Evolutionary conservation across 2,113 vertebrate species (phyloP), one percentile per base, ranked within the genome.

Genomic region (Dunckerocampus dactyliophorus): DNA sequence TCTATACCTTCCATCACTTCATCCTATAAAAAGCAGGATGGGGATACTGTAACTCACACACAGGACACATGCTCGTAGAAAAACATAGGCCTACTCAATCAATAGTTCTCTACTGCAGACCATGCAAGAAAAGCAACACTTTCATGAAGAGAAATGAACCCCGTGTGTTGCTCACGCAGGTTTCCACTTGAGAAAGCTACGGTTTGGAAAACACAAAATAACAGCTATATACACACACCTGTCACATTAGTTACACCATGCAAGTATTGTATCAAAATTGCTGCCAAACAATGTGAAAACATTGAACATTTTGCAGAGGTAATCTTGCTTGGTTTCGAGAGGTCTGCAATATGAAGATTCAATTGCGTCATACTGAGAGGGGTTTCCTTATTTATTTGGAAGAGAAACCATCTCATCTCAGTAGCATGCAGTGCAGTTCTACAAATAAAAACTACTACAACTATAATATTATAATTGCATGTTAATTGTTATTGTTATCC

Each of bases 131-230:
- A 75, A 74, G 64, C 37, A 62, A 71, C 61, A 67, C 74, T 75
- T 74, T 79, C 47, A 76, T 67, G 74, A 77, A 81, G 63, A 81
- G 19, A 85, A 83, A 86, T 80, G 19, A 80, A 63, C 79, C 77
- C 76, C 77, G 67, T 77, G 81, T 81, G 79, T 75, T 81, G 76
- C 22, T 53, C 71, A 72, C 47, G 42, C 59, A 63, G 81, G 72
- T 85, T 83, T 79, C 82, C 82, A 76, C 57, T 74, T 67, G 80
- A 83, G 64, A 69, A 69, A 68, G 69, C 54, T 79, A 74, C 83
- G 85, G 74, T 82, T 87, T 83, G 72, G 67, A 78, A 74, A 84
- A 82, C 72, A 85, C 72, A 85, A 65, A 31, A 61, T 52, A 67
- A 56, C 53, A 67, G 64, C 55, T n/a, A n/a, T 20, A 28, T 28